A percentile compares a stretch with the other conserved stretches of the same genome.
Conservation (phyloP, 2,113 vertebrate genomes). For the Copsychus sechellarum region DNA sequence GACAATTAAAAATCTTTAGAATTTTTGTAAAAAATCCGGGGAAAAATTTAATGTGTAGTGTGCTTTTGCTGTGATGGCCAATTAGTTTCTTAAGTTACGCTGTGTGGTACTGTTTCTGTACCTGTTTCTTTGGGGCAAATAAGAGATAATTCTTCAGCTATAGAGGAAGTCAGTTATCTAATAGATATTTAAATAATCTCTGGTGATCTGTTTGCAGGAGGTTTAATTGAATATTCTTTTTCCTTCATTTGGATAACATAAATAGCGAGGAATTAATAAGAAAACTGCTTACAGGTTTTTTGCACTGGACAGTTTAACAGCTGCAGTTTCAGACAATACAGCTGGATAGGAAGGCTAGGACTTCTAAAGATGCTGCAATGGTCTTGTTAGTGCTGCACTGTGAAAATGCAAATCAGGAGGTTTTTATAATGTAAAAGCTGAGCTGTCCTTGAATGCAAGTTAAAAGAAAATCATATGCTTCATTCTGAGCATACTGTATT, state of each 20-base stretch:
- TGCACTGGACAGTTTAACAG: background rate
- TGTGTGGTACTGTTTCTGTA: background rate
- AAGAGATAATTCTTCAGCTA: background rate
- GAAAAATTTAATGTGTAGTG: background rate
- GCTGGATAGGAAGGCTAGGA: background rate
- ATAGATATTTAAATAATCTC: background rate
- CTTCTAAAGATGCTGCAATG: background rate
- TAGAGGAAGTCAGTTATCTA: background rate
- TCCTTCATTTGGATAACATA: background rate
- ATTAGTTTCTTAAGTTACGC: background rate
- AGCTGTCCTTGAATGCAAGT: background rate
- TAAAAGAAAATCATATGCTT: background rate
- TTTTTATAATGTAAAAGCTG: background rate
- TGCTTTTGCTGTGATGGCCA: background rate
- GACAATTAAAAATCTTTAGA: background rate
- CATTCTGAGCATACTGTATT: background rate
- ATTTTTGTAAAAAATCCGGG: background rate
- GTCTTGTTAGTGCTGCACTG: background rate
- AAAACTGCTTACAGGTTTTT: background rate
- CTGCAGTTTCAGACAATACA: background rate
- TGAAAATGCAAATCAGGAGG: background rate
- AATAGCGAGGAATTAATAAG: background rate
- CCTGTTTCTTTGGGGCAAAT: background rate
- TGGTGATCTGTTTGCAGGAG: background rate
- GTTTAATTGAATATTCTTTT: background rate